Evolutionary conservation across 2,113 vertebrate species (phyloP), one percentile per base, ranked within the genome.

Genomic region (Percopsis transmontana): DNA sequence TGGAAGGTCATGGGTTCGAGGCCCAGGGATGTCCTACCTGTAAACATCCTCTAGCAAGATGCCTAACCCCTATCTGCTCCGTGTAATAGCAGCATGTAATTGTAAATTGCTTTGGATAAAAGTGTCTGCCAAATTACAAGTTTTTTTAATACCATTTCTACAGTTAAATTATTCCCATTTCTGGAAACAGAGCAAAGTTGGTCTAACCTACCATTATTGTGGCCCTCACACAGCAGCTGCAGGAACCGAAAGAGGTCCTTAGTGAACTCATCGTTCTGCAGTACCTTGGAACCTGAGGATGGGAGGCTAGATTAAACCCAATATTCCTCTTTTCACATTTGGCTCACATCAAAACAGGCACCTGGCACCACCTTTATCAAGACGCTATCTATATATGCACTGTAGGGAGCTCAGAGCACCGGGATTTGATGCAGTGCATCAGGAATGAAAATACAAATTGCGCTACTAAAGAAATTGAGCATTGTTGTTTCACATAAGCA

Each of bases 231-330:
- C 38, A 99, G 95, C 63, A 99, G 93, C 82, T 99, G 97, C 68
- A 99, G 93, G 87, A 99, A 99, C 89, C 97, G 92, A 88, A 99
- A 99, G 21, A 99, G 94, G 86, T 98, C 97, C 74, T 93, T 91
- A 45, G 97, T 99, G 87, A 98, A 98, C 88, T 99, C 97, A 54
- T 99, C 96, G 58, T 97, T 96, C 88, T 98, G 97, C 75, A 99
- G 94, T 40, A 99, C 97, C 79, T 98, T 99, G 85, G 98, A 97
- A 93, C 95, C 97, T 99, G 87, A 81, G 88, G 88, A 94, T 58
- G 89, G 63, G 68, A 91, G 81, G 92, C 64, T 15, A 72, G 79
- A 84, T 86, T 74, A 75, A 71, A 58, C 76, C 60, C 21, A 62
- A 50, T 15, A 24, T n/a, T 38, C 27, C 23, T 56, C 27, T 41